Base-by-base conservation (phyloP, 2,888 invertebrate genomes). In the Marasmarcha lunaedactyla region DNA sequence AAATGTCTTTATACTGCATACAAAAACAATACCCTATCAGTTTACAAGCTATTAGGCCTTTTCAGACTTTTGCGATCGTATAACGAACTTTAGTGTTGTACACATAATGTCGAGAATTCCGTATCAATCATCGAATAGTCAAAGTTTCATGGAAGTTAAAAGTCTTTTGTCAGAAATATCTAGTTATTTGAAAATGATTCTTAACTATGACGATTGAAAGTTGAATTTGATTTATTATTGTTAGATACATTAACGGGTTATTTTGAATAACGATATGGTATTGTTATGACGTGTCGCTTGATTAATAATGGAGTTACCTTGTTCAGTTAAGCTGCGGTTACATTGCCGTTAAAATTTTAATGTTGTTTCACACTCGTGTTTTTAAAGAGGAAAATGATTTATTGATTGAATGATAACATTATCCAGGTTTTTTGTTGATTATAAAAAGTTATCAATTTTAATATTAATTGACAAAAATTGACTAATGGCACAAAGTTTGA, bases 231-330 rank as follows among this genome's bases (percentile, higher is more conserved):
- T 7, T 4, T 30, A 3, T 4, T 30, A 2, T 30, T 9, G 6
- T n/a, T 30, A n/a, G 3, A 30, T 3, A 30, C 9, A 30, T 30
- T 30, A 73, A 78, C 69, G 71, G 71, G 77, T 72, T 72, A 63
- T 71, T 71, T 71, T 71, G 71, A 74, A 70, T 72, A 70, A 76
- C 69, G 64, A 71, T 78, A 79, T 81, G 73, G 68, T 68, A 70
- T 70, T 81, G 79, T 81, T 81, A 68, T 83, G 83, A 81, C 83
- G 77, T 71, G 72, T 64, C 58, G 46, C 64, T 71, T 79, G 83
- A 83, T 81, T 79, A 81, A 79, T 83, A 79, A 81, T 76, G 81
- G 77, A 68, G 62, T 58, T 57, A 58, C 64, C 69, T 61, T 77
- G 81, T 77, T 63, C 69, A 62, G 20, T 20, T 5, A 20, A 20